These are phyloP conservation scores for Bombylius major DNA, from an alignment of 2,888 invertebrate genomes.

Conservation along the genomic window DNA sequence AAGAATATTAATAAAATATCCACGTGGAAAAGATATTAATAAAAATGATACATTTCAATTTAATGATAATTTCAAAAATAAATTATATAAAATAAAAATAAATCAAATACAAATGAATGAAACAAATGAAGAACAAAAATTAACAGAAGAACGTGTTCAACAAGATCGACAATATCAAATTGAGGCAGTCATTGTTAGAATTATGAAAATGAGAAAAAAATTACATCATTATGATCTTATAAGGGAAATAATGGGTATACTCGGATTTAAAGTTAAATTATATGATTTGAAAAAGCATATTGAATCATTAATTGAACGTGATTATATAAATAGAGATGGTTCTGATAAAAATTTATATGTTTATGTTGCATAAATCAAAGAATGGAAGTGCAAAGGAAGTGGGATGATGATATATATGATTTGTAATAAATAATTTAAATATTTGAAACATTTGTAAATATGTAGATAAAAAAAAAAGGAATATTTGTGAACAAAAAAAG, in stretches of 20 bases:
- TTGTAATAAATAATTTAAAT: too few species aligned
- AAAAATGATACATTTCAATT: conserved; percentile 82
- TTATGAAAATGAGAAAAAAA: conserved; percentile 98
- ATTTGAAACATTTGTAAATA: too few species aligned
- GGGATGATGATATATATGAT: too few species aligned
- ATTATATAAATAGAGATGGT: conserved; percentile 98
- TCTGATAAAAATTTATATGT: conserved; percentile 97
- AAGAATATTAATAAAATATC: conserved; percentile 77
- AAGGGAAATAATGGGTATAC: conserved; percentile 91
- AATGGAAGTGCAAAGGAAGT: neutral
- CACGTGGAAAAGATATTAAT: conserved; percentile 81
- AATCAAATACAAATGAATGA: conserved; percentile 99
- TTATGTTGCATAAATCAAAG: conserved; percentile 78
- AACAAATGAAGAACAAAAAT: conserved; percentile 91
- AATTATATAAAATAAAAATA: conserved; percentile 94
- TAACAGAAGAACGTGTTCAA: conserved; percentile 95
- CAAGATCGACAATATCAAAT: conserved; percentile 99
- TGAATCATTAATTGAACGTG: conserved; percentile 96
- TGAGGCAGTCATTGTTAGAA: conserved; percentile 96
- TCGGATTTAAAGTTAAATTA: conserved; percentile 98
- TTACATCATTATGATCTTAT: conserved; percentile 92
- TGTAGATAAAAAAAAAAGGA: too few species aligned
- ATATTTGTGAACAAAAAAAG: too few species aligned
- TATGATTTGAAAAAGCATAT: conserved; percentile 93
- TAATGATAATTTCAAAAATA: conserved; percentile 88